Percentiles rank a stretch among this genome's conserved stretches.
Conservation (phyloP, 2,113 vertebrate genomes). For the Neotoma lepida region DNA sequence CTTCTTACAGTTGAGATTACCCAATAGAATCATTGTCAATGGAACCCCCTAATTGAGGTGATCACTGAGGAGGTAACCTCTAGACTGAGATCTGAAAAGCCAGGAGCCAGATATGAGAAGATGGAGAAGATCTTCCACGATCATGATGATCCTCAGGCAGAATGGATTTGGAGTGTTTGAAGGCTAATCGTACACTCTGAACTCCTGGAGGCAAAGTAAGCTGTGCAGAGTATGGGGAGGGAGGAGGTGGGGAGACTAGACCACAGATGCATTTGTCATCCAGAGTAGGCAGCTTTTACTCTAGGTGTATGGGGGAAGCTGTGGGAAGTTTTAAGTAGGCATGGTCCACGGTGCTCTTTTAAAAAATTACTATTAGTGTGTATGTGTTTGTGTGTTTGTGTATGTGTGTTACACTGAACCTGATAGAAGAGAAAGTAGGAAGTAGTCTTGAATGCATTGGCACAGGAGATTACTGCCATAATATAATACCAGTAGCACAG, state of each 20-base stretch:
- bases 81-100: not conserved
- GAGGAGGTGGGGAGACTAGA: not conserved
- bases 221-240: not conserved
- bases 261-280: not conserved
- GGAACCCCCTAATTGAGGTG: not conserved
- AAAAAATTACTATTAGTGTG: no score
- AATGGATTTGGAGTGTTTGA: conserved; percentile 8
- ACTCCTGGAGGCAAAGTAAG: not conserved
- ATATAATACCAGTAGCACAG: no score
- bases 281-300: not conserved
- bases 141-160: not conserved
- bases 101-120: not conserved
- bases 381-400: no score
- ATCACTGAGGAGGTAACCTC: not conserved
- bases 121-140: not conserved
- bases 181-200: not conserved
- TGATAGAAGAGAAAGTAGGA: no score
- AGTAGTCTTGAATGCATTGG: no score
- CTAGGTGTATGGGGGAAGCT: not conserved
- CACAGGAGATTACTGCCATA: no score
- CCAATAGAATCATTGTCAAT: not conserved
- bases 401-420: no score
- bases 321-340: not conserved
- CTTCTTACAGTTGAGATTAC: no score
- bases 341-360: not conserved